Base-by-base conservation (phyloP, 2,888 invertebrate species). In the Dendrolimus houi region DNA sequence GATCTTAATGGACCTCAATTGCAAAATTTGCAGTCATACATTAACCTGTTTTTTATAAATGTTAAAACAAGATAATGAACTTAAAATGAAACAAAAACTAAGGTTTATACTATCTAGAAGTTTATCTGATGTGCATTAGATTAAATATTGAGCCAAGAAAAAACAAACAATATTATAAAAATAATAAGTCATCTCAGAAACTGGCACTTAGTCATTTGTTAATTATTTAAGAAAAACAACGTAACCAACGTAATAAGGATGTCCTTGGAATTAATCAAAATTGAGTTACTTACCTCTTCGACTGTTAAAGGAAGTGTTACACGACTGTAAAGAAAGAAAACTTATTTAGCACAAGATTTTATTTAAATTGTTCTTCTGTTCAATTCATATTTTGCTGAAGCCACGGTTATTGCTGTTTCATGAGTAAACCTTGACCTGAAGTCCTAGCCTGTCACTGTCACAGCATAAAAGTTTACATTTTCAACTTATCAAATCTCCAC, bases 301-400 rank as follows among this genome's bases (percentile, higher is more conserved):
- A 98, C 98, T 75, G 97, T 97, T 87, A 98, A 93, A 81, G 98
- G 98, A 88, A 99, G 94, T 85, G 97, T 96, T 79, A 99, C 96
- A 82, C 98, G 98, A 93, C 98, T 98, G 94, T 81, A 94, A 94
- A 81, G 74, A 83, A 87, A 79, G 62, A 70, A 62, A 57, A 57
- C 40, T 56, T 53, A 17, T 55, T 55, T 60, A 40, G 54, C 17
- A 53, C 52, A 47, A 47, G 7, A 13, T 17, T 14, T 14, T 14
- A 14, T 14, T 1, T 14, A 14, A 14, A 14, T 14, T 14, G 14
- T 13, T 53, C 6, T 17, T 53, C n/a, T 53, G n/a, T 13, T 53
- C 53, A 52, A 52, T 52, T 47, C 47, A 47, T 47, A 47, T 10
- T 47, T 47, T 47, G 47, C 47, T 47, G 47, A 47, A 6, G 47